Evolutionary conservation across 2,113 vertebrate genomes (phyloP), one percentile per base, ranked within the genome.

Genomic region (Oreocharis arfaki): DNA sequence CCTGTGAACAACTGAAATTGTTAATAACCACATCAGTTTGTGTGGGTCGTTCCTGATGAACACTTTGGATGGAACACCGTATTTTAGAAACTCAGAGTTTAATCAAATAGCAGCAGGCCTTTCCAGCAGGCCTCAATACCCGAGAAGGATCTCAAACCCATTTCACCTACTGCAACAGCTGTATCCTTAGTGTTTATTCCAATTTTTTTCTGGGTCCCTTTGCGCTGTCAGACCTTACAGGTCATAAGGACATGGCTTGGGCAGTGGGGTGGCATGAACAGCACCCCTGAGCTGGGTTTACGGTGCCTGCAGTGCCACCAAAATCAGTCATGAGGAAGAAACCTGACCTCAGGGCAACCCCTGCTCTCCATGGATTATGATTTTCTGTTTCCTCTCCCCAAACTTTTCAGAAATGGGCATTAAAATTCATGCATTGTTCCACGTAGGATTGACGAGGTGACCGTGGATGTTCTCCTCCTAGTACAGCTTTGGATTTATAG

Each of bases 1-100:
- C 35, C 44, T n/a, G 67, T 15, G 7, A 28, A 33, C 1, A 0
- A 30, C 0, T 11, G 3, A 39, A 55, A 7, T n/a, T n/a, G n/a
- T n/a, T n/a, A n/a, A n/a, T n/a, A n/a, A n/a, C n/a, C n/a, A n/a
- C n/a, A n/a, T n/a, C n/a, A n/a, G n/a, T n/a, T n/a, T n/a, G n/a
- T 9, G 35, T 42, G 26, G 41, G 30, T 84, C 21, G 49, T 22
- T 88, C 56, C 70, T 22, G 41, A 68, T 1, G 2, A 63, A 37
- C 8, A 28, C 23, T 59, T 86, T 37, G n/a, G 27, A 16, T 39
- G 20, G 10, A 73, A 18, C 7, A 6, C 32, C 8, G 2, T 28
- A 26, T 32, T 77, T 77, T 73, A 30, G 39, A 80, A 76, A 44
- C 4, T 1, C 7, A 42, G 35, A 49, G 4, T 46, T 71, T 22